Base-by-base conservation (phyloP, 1,140 invertebrate genomes). In the Mercenaria mercenaria region DNA sequence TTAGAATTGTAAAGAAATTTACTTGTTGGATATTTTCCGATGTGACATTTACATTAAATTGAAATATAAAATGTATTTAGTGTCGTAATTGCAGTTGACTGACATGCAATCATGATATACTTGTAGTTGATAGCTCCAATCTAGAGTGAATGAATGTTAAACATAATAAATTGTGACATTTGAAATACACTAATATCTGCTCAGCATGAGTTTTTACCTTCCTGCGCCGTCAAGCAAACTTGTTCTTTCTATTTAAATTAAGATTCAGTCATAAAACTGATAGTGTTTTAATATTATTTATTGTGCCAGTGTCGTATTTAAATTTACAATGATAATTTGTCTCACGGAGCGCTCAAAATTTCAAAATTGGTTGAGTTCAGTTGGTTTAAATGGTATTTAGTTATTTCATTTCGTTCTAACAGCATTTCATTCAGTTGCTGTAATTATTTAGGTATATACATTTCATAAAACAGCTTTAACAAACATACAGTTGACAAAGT, bases 121-220 rank as follows among this genome's bases (percentile, higher is more conserved):
- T 72, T 37, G 67, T 41, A 39, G 67, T 72, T 72, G 67, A 41
- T 72, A 37, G 67, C 67, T n/a, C 18, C 23, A 39, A 37, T 72
- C 67, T 67, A 41, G 18, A 15, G 4, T 37, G 67, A 72, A 72
- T 72, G 29, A 26, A 41, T 39, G 67, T 39, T 8, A 18, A 37
- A 72, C 32, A 72, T 39, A 72, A 37, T 72, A 37, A 72, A 39
- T 72, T 64, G 59, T 64, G 59, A 64, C 59, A 64, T 64, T 64
- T 64, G 26, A 64, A 64, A 64, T 29, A 29, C 52, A 15, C 59
- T 29, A 64, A 64, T 64, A 64, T 64, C 59, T 64, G 59, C 59
- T 29, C 59, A 64, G 59, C 59, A 29, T 29, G 59, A 29, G 59
- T 64, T 64, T 64, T 29, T 47, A 64, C 59, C n/a, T 64, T 20